Base-by-base conservation (phyloP, 2,888 invertebrate genomes). In the Xestoiulus laeticollis region DNA sequence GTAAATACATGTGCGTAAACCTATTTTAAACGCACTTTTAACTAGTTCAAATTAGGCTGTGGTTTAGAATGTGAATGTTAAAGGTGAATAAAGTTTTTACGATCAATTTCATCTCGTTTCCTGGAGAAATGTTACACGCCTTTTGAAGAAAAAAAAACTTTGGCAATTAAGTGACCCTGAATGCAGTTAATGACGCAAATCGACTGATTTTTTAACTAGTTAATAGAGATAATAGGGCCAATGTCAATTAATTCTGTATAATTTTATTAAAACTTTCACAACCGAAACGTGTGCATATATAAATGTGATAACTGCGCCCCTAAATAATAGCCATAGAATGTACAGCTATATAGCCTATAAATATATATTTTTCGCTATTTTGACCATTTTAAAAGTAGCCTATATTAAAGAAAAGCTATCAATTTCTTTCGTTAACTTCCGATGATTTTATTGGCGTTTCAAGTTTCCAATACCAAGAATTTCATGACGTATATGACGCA, bases 131-230 rank as follows among this genome's bases (percentile, higher is more conserved):
- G 26, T 22, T 68, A 10, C 22, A 68, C 22, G n/a, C 22, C n/a
- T 68, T 68, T 10, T 22, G 48, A 48, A 26, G 26, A 68, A 68
- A 22, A 68, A 26, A 0, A 10, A 10, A 26, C n/a, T n/a, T n/a
- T n/a, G n/a, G 22, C 68, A 22, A 68, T 68, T 22, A 22, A 10
- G 6, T 68, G 68, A 68, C 68, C 68, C 68, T 68, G 68, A 68
- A 68, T 68, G 68, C 26, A 68, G 22, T 68, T 68, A 68, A 68
- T 68, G 68, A 68, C 68, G 68, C 68, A 68, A 68, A 68, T 68
- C 68, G 22, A 22, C 59, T 59, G n/a, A 26, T 68, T 68, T 59
- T 59, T n/a, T 68, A 68, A 68, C 68, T 22, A 68, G 26, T 68
- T 26, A 68, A 68, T 68, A 68, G 26, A 26, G 12, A 68, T 68